phyloP scores from a whole-genome alignment of 1,140 invertebrate genomes.

The Drosophila nikananu region DNA sequence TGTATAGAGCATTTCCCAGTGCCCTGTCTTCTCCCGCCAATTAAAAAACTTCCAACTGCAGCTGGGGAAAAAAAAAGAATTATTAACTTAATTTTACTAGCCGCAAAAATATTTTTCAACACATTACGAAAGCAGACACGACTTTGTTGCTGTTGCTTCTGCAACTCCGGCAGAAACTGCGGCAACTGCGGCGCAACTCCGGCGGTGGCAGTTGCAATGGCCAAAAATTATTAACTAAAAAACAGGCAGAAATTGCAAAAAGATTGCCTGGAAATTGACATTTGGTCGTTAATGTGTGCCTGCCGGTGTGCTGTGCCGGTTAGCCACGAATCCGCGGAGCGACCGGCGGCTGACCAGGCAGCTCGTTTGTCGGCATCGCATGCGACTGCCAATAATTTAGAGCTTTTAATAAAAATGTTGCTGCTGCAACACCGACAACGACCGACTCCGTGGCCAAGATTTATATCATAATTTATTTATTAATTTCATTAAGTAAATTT shows the following conservation, averaged over 20 bases:
- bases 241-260: constrained; percentile 69
- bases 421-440: constrained; percentile 42
- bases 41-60: constrained; percentile 34
- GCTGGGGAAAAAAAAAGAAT: constrained; percentile 41
- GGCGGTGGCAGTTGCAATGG: constrained; percentile 38
- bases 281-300: constrained; percentile 77
- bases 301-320: constrained; percentile 24
- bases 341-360: constrained; percentile 47
- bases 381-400: constrained; percentile 81
- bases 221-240: constrained; percentile 81
- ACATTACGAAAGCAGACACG: constrained; percentile 67
- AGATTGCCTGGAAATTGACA: constrained; percentile 81
- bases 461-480: constrained; percentile 84
- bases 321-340: constrained; percentile 19
- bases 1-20: not conserved
- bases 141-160: constrained; percentile 50
- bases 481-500: constrained; percentile 84
- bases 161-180: constrained; percentile 20
- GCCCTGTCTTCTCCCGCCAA: constrained; percentile 19
- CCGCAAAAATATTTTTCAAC: constrained; percentile 56
- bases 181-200: constrained; percentile 17
- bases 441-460: constrained; percentile 62
- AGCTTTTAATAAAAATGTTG: constrained; percentile 84
- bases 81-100: constrained; percentile 76
- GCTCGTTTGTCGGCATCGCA: constrained; percentile 75